Conservation (phyloP, 2,113 vertebrate genomes). For the Xenopus laevis region DNA sequence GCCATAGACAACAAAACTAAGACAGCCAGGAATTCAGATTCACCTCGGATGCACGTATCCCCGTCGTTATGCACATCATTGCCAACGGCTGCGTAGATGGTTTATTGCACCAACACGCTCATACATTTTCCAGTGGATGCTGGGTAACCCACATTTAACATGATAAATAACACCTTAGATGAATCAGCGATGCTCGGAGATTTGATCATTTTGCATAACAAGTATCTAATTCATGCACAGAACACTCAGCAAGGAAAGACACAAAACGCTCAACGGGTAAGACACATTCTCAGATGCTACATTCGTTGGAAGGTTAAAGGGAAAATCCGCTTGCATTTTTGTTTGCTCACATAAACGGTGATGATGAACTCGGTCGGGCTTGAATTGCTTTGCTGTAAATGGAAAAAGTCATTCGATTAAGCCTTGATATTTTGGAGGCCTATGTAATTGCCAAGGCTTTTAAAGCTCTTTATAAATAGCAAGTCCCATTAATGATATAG, state of each 20-base stretch:
- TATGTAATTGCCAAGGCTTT: no score
- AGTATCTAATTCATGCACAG: constrained; percentile 23
- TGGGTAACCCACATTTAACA: not conserved
- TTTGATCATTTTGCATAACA: constrained; percentile 3
- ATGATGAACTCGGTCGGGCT: no score
- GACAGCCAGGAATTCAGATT: constrained; percentile 29
- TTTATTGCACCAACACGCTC: not conserved
- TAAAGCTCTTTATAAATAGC: no score
- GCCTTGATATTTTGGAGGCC: no score
- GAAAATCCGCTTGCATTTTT: not conserved
- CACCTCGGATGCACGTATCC: constrained; percentile 39
- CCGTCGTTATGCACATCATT: constrained; percentile 48
- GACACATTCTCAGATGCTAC: constrained; percentile 3
- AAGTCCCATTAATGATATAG: no score
- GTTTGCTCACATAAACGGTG: not conserved
- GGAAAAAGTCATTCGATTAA: no score
- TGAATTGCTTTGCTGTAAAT: no score
- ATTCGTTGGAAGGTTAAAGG: not conserved
- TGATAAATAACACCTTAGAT: not conserved
- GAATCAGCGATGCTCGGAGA: not conserved
- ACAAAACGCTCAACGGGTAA: not conserved
- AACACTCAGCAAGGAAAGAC: not conserved
- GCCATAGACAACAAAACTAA: constrained; percentile 34
- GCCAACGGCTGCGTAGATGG: not conserved
- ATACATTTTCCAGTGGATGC: constrained; percentile 14